A percentile compares a stretch with the other conserved stretches of the same genome.
phyloP scores from a whole-genome alignment of 2,888 invertebrate genomes.

The Rhogogaster chlorosoma region DNA sequence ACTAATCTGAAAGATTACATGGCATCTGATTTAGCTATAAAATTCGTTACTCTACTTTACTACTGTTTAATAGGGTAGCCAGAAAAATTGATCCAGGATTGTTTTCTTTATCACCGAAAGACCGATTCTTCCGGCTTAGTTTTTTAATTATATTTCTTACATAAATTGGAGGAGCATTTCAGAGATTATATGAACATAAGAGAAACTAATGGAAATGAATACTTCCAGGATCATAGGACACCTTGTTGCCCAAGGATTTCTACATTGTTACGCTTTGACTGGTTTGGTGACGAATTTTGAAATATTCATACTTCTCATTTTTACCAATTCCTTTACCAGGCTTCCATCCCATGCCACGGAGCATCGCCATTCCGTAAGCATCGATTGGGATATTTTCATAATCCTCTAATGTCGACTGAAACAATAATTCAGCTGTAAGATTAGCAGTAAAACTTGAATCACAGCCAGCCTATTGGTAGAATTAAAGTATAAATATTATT shows the following conservation, averaged over 20 bases:
- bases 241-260: neutral
- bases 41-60: slow-evolving; percentile 33
- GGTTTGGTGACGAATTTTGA: slow-evolving; percentile 13
- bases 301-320: slow-evolving; percentile 77
- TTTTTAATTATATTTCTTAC: neutral
- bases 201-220: neutral
- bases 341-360: slow-evolving; percentile 97
- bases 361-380: slow-evolving; percentile 95
- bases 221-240: neutral
- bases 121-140: neutral
- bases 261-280: slow-evolving; percentile 27
- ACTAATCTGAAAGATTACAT: slow-evolving; percentile 76
- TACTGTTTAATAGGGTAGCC: neutral
- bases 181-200: neutral
- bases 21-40: neutral
- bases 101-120: neutral
- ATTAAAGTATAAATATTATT: slow-evolving; percentile 25
- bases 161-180: neutral
- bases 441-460: neutral
- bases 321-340: slow-evolving; percentile 84
- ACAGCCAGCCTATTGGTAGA: neutral
- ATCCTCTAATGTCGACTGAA: slow-evolving; percentile 83
- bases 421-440: slow-evolving; percentile 57
- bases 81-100: neutral
- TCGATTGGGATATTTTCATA: slow-evolving; percentile 86